A percentile compares a stretch with the other conserved stretches of the same genome.
Evolutionary conservation across 2,113 vertebrate species (phyloP).

Genomic region (Aleadryas rufinucha): DNA sequence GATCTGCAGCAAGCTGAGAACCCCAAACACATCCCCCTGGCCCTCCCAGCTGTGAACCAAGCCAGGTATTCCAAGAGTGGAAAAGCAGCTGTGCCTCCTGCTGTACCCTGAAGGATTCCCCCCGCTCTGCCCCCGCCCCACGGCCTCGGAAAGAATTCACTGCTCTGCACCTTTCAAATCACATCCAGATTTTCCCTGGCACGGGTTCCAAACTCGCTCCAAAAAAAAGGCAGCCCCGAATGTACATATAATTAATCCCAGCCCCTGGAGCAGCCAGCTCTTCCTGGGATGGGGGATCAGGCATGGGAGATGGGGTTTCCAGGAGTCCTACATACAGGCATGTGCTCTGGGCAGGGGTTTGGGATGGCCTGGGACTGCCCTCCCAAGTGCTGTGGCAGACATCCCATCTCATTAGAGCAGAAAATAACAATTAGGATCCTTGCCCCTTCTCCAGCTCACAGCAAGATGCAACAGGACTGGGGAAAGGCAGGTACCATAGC

Average conservation of each 20-base stretch:
- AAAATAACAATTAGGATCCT: background rate
- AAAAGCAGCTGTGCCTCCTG: constrained; percentile 17
- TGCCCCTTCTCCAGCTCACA: background rate
- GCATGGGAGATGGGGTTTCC: background rate
- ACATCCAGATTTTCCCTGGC: constrained; percentile 56
- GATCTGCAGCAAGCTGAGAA: background rate
- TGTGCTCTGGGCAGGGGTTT: background rate
- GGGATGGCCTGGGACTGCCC: background rate
- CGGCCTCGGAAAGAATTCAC: constrained; percentile 50
- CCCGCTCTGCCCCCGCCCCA: background rate
- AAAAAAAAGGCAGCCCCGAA: constrained; percentile 22
- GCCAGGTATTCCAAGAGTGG: background rate
- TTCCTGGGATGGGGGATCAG: background rate
- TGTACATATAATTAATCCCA: constrained; percentile 11
- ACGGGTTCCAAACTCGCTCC: background rate
- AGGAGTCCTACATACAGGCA: background rate
- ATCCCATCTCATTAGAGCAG: background rate
- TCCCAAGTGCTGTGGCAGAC: background rate
- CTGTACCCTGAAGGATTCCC: background rate
- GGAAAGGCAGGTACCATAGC: background rate
- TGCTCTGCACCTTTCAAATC: constrained; percentile 63
- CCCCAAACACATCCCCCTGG: background rate
- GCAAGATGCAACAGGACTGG: background rate
- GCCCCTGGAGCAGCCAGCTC: background rate
- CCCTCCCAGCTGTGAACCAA: background rate